A percentile compares a stretch with the other conserved stretches of the same genome.
Evolutionary conservation across 2,888 invertebrate species (phyloP).

Genomic region (Linyphia triangularis): DNA sequence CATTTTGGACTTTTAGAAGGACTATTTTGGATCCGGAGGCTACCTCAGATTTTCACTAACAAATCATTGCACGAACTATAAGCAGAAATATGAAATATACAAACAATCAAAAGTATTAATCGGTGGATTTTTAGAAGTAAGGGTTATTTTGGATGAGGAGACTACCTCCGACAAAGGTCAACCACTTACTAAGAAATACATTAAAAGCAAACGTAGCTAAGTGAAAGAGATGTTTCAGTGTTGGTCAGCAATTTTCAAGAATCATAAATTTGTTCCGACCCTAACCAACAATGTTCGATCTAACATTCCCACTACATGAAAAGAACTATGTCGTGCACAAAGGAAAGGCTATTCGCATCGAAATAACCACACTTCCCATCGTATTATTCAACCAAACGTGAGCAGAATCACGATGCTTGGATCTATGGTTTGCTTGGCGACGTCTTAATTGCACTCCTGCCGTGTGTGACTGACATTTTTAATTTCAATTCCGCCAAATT

Average conservation of each 20-base stretch:
- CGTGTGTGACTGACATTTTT: slow-evolving; percentile 33
- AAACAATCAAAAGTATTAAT: too few species aligned
- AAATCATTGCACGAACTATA: too few species aligned
- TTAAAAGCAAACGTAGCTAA: background rate
- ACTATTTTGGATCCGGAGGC: too few species aligned
- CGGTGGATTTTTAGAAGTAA: too few species aligned
- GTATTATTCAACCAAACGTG: slow-evolving; percentile 44
- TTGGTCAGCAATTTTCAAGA: background rate
- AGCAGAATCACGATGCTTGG: slow-evolving; percentile 45
- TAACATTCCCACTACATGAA: background rate
- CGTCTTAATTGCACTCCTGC: slow-evolving; percentile 25
- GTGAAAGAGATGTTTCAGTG: background rate
- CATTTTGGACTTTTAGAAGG: too few species aligned
- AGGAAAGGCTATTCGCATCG: background rate
- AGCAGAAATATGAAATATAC: too few species aligned
- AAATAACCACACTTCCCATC: slow-evolving; percentile 19
- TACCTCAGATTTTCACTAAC: too few species aligned
- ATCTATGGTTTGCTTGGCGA: slow-evolving; percentile 14
- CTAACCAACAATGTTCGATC: slow-evolving; percentile 31
- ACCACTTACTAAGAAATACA: background rate
- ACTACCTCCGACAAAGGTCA: background rate
- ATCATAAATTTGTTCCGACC: background rate
- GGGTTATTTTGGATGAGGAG: background rate
- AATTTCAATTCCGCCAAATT: slow-evolving; percentile 23
- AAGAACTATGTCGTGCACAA: slow-evolving; percentile 1